Percentiles rank a stretch among this genome's conserved stretches.
Conservation (phyloP, 1,140 invertebrate genomes). For the Drosophila melanica region DNA sequence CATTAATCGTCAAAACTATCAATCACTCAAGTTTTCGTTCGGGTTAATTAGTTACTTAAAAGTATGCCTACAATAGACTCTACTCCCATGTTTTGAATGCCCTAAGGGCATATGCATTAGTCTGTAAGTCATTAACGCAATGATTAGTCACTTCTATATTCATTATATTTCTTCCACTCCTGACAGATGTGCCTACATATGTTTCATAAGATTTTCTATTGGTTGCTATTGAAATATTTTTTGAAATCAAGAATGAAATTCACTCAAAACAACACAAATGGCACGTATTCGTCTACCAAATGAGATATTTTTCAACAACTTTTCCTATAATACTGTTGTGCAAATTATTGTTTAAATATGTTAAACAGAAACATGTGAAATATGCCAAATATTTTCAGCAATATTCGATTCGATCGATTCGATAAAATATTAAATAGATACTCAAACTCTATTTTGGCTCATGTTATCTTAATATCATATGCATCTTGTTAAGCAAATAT, state of each 20-base stretch:
- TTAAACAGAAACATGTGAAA: background rate
- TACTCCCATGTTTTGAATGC: constrained; percentile 21
- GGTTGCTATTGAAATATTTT: background rate
- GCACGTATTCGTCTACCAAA: constrained; percentile 5
- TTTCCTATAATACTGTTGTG: background rate
- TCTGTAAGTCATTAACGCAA: constrained; percentile 69
- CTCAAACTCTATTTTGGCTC: too few species aligned
- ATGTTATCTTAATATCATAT: too few species aligned
- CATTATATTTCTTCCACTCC: constrained; percentile 7
- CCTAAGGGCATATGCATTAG: constrained; percentile 65
- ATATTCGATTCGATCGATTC: background rate
- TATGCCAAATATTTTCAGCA: background rate
- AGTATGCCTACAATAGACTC: constrained; percentile 2
- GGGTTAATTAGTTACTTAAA: constrained; percentile 63
- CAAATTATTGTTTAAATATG: constrained; percentile 1
- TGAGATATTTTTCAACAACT: constrained; percentile 25
- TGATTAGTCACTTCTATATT: constrained; percentile 53
- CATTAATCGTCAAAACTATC: constrained; percentile 63
- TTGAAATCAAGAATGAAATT: background rate
- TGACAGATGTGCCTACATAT: constrained; percentile 7
- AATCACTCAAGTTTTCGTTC: constrained; percentile 55
- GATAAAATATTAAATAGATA: too few species aligned
- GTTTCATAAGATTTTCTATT: background rate
- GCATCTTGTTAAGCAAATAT: too few species aligned
- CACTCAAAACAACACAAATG: constrained; percentile 13